Conservation (phyloP, 1,140 invertebrate genomes). For the Lasioglossum baleicum region DNA sequence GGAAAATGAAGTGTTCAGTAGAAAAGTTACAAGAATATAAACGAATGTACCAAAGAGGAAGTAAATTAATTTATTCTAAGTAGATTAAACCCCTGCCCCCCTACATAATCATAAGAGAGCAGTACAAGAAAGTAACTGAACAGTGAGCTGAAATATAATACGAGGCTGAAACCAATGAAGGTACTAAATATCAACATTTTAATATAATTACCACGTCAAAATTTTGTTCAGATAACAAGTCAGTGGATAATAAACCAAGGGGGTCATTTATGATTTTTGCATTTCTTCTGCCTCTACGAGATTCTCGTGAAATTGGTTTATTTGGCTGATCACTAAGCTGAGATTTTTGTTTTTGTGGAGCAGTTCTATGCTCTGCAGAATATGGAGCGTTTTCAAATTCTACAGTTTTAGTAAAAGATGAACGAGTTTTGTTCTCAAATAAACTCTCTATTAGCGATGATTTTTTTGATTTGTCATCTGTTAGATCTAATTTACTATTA, state of each 20-base stretch:
- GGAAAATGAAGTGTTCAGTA: too few relatives aligned
- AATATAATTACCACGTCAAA: conserved; percentile 42
- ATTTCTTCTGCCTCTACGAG: conserved; percentile 65
- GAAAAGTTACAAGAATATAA: too few relatives aligned
- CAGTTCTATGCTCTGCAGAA: conserved; percentile 35
- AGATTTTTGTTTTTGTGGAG: conserved; percentile 35
- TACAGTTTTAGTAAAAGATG: conserved; percentile 22
- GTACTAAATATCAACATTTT: not conserved
- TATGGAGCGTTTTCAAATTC: conserved; percentile 29
- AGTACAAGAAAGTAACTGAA: too few relatives aligned
- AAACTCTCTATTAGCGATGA: conserved; percentile 67
- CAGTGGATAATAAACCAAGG: conserved; percentile 64
- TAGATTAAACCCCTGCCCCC: too few relatives aligned
- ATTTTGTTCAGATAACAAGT: conserved; percentile 32
- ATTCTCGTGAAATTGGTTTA: conserved; percentile 56
- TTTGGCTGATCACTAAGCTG: conserved; percentile 43
- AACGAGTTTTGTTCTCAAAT: conserved; percentile 59
- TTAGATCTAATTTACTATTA: conserved; percentile 43
- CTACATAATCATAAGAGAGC: too few relatives aligned
- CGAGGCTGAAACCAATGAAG: too few relatives aligned
- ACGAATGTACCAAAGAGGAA: too few relatives aligned
- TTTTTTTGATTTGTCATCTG: conserved; percentile 57
- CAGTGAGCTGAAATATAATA: too few relatives aligned
- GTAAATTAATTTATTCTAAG: too few relatives aligned
- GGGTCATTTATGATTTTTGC: conserved; percentile 65